These are phyloP conservation scores for Acleris emargana DNA, from an alignment of 2,888 invertebrate genomes.

Conservation along the genomic window DNA sequence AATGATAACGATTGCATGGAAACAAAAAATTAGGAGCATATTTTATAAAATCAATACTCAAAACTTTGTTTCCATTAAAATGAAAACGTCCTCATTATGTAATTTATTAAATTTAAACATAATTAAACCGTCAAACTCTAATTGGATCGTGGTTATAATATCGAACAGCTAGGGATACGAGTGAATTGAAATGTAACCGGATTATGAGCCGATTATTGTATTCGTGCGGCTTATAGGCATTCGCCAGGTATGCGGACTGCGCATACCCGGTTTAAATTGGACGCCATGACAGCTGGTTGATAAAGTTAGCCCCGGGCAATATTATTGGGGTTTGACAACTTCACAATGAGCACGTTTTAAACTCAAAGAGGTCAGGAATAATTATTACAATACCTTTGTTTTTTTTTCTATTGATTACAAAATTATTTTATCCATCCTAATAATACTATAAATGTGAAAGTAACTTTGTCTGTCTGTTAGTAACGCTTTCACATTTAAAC, in stretches of 20 bases:
- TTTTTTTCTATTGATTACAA: no score
- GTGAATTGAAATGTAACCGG: slow-evolving; percentile 38
- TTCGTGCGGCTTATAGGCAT: slow-evolving; percentile 37
- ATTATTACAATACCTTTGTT: no score
- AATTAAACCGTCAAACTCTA: slow-evolving; percentile 12
- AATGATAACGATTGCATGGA: no score
- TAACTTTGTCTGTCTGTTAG: no score
- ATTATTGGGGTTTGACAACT: slow-evolving; percentile 27
- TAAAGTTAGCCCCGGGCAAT: slow-evolving; percentile 27
- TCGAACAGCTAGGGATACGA: slow-evolving; percentile 16
- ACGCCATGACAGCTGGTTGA: slow-evolving; percentile 30
- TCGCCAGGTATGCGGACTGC: slow-evolving; percentile 31
- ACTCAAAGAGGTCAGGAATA: not conserved
- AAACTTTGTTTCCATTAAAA: no score
- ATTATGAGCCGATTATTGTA: slow-evolving; percentile 39
- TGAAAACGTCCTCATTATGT: no score
- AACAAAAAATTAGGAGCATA: no score
- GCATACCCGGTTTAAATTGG: slow-evolving; percentile 28
- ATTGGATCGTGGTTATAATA: slow-evolving; percentile 1
- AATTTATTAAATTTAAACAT: not conserved
- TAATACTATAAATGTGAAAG: no score
- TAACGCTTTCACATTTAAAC: no score
- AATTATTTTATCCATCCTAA: no score
- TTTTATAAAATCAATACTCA: no score
- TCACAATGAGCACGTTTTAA: slow-evolving; percentile 7